Percentiles rank a stretch among this genome's conserved stretches.
phyloP scores from a whole-genome alignment of 2,113 vertebrate species.

The Podilymbus podiceps region DNA sequence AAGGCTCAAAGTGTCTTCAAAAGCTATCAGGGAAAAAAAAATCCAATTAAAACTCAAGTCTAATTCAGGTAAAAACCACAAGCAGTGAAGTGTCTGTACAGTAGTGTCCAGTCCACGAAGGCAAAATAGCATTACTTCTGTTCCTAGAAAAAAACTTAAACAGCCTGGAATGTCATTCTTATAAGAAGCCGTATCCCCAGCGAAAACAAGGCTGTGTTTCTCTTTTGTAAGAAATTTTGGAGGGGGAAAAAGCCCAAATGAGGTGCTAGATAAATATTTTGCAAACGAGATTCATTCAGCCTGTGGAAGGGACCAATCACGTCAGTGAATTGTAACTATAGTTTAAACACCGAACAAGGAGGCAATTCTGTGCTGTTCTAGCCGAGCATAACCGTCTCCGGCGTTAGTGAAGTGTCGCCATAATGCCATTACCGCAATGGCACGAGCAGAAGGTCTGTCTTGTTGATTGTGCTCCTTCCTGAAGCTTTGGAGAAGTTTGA shows the following conservation, averaged over 20 bases:
- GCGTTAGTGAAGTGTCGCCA: not conserved
- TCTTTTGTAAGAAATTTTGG: slow-evolving; percentile 5
- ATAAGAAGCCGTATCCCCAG: not conserved
- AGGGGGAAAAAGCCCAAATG: not conserved
- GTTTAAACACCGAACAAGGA: not conserved
- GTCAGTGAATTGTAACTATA: not conserved
- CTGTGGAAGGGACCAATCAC: not conserved
- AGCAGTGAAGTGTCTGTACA: not conserved
- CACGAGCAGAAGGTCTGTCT: not conserved
- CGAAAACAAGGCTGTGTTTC: not conserved
- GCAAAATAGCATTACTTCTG: not conserved
- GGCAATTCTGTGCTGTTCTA: not conserved
- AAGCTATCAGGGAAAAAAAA: not conserved
- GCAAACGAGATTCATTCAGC: not conserved
- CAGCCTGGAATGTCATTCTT: not conserved
- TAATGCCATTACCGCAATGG: not conserved
- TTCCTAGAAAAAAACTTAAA: not conserved
- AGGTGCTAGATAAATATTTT: slow-evolving; percentile 46
- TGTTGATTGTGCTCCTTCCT: not conserved
- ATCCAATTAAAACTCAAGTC: not conserved
- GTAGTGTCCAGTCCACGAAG: not conserved
- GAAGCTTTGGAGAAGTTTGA: not conserved
- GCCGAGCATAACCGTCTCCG: not conserved
- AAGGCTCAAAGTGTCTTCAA: not conserved
- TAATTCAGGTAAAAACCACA: not conserved